Conservation (phyloP, 2,888 invertebrate species). For the Phorcus lineatus region DNA sequence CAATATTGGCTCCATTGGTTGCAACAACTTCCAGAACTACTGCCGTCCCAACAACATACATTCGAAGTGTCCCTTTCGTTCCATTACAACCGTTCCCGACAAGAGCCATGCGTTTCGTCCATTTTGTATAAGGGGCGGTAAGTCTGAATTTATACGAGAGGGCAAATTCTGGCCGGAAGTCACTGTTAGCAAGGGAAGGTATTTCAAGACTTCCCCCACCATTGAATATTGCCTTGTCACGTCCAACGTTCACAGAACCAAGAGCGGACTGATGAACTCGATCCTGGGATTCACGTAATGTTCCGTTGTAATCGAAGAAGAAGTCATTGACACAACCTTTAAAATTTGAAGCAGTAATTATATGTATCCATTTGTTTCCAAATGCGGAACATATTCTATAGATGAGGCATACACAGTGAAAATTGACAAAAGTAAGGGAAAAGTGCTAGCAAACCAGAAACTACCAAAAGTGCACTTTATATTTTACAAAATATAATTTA, state of each 20-base stretch:
- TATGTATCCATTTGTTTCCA: too few species aligned
- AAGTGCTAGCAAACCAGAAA: too few species aligned
- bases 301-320: not conserved
- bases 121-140: not conserved
- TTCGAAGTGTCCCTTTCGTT: not conserved
- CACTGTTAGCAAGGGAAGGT: not conserved
- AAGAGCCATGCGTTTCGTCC: not conserved
- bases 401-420: too few species aligned
- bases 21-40: not conserved
- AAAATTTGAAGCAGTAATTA: too few species aligned
- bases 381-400: too few species aligned
- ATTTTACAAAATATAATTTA: too few species aligned
- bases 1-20: not conserved
- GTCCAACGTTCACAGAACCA: not conserved
- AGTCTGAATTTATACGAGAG: not conserved
- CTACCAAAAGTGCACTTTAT: too few species aligned
- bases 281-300: not conserved
- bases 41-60: not conserved
- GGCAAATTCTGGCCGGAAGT: not conserved
- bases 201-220: not conserved
- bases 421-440: too few species aligned
- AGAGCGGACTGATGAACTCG: not conserved
- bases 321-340: not conserved
- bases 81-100: not conserved
- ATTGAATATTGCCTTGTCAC: not conserved